phyloP scores from a whole-genome alignment of 2,888 invertebrate genomes.

The Artemia sp. region DNA sequence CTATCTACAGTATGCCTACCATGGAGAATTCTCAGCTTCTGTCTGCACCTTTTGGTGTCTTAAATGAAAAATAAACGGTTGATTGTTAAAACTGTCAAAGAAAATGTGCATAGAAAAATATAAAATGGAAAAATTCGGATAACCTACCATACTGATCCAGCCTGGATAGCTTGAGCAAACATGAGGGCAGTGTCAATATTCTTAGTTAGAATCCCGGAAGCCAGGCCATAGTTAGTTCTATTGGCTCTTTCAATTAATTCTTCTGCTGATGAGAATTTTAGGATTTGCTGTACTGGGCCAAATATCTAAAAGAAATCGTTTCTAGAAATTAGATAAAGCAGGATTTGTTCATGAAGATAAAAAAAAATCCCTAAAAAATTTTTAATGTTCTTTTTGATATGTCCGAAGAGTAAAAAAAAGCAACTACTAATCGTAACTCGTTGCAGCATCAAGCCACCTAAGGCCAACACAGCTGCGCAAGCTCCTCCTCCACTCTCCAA shows the following conservation, averaged over 20 bases:
- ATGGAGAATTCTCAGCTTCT: too few relatives aligned
- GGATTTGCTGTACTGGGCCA: constrained; percentile 69
- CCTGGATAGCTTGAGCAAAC: constrained; percentile 52
- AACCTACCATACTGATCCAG: constrained; percentile 63
- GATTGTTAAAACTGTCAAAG: too few relatives aligned
- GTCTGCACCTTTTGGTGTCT: too few relatives aligned
- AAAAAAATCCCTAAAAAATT: constrained; percentile 18
- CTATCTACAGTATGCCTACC: too few relatives aligned
- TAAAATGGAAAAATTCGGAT: constrained; percentile 27
- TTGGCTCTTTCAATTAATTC: constrained; percentile 71
- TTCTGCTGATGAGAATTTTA: constrained; percentile 55
- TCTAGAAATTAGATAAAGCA: neutral
- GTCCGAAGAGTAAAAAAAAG: neutral
- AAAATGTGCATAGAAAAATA: neutral
- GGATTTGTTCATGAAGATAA: constrained; percentile 16
- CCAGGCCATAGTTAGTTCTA: constrained; percentile 57
- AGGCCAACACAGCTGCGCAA: too few relatives aligned
- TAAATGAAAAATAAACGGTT: too few relatives aligned
- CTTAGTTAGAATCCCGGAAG: constrained; percentile 62
- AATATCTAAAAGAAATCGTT: constrained; percentile 47
- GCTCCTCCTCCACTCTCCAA: too few relatives aligned
- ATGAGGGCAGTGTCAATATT: constrained; percentile 56
- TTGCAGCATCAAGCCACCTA: too few relatives aligned
- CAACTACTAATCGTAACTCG: too few relatives aligned
- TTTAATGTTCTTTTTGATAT: neutral